phyloP scores from a whole-genome alignment of 2,888 invertebrate genomes.

The Papilio gigon region DNA sequence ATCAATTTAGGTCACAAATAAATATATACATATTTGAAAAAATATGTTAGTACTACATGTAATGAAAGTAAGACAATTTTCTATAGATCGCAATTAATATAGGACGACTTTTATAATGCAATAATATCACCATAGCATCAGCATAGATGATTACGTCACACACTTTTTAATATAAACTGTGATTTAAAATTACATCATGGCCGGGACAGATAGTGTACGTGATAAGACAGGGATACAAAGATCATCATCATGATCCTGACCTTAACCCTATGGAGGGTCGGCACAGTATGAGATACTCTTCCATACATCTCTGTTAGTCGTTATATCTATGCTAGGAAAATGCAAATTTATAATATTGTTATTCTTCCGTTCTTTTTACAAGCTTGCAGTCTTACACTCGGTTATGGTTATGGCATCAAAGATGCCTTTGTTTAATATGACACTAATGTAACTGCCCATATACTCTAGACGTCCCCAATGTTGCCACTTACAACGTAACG shows the following conservation, averaged over 20 bases:
- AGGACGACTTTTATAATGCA: too few relatives aligned
- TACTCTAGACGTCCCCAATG: neutral
- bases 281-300: too few relatives aligned
- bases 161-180: too few relatives aligned
- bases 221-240: too few relatives aligned
- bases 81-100: too few relatives aligned
- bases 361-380: neutral
- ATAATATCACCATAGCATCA: too few relatives aligned
- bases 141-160: too few relatives aligned
- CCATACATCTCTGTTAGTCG: too few relatives aligned
- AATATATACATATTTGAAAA: neutral
- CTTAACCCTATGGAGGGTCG: too few relatives aligned
- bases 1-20: neutral
- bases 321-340: neutral
- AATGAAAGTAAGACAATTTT: neutral
- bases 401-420: neutral
- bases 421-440: neutral
- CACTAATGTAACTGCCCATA: neutral
- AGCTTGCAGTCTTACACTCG: neutral
- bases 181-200: too few relatives aligned
- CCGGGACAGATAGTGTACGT: too few relatives aligned
- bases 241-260: too few relatives aligned
- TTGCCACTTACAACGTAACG: neutral
- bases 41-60: neutral
- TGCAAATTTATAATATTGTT: neutral